Conservation (phyloP, 2,888 invertebrate species). For the Pterostichus madidus region DNA sequence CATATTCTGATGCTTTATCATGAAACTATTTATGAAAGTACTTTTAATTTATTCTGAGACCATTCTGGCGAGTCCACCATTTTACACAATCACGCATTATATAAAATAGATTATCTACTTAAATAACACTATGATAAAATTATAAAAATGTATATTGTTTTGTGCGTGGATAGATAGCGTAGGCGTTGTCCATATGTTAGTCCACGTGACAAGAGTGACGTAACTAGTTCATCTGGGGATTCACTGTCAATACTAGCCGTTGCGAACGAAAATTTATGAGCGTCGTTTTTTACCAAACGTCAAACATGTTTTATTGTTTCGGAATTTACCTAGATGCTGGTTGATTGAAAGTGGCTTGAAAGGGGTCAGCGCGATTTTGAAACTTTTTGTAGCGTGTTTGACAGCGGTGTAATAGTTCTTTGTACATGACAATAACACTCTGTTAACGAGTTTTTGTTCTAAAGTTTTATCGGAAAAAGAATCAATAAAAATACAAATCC, state of each 20-base stretch:
- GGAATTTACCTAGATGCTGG: slow-evolving; percentile 16
- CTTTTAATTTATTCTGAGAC: too few relatives aligned
- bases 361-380: slow-evolving; percentile 4
- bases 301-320: slow-evolving; percentile 46
- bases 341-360: slow-evolving; percentile 28
- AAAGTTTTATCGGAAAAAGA: not conserved
- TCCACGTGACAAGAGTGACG: slow-evolving; percentile 33
- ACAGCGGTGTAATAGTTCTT: slow-evolving; percentile 40
- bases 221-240: slow-evolving; percentile 53
- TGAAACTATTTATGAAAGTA: too few relatives aligned
- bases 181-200: not conserved
- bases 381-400: slow-evolving; percentile 2
- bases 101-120: too few relatives aligned
- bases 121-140: too few relatives aligned
- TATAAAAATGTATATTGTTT: too few relatives aligned
- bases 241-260: slow-evolving; percentile 19
- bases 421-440: slow-evolving; percentile 33
- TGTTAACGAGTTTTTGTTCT: slow-evolving; percentile 27
- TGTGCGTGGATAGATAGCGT: too few relatives aligned
- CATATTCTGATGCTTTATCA: too few relatives aligned
- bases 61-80: too few relatives aligned
- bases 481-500: too few relatives aligned
- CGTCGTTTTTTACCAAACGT: slow-evolving; percentile 47
- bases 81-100: too few relatives aligned
- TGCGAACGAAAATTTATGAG: slow-evolving; percentile 24